A percentile compares a stretch with the other conserved stretches of the same genome.
phyloP scores from a whole-genome alignment of 2,113 vertebrate species.

The Motacilla alba region DNA sequence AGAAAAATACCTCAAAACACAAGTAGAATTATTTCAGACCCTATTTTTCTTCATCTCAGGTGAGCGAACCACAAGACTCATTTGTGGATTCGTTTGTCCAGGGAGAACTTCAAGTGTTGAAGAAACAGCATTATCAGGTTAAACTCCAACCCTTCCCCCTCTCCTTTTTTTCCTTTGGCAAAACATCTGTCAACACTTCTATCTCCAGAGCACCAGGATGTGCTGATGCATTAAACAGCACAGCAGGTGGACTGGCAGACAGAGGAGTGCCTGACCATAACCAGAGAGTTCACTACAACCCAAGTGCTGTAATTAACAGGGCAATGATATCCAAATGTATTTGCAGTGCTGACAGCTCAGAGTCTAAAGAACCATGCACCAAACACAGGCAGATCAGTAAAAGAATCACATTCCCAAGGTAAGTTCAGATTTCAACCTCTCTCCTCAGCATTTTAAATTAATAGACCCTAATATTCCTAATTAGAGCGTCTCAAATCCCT shows the following conservation, averaged over 20 bases:
- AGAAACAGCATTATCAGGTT: not conserved
- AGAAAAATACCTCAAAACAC: not conserved
- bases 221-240: conserved; percentile 48
- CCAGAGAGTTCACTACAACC: not conserved
- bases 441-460: not conserved
- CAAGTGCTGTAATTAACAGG: not conserved
- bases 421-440: not conserved
- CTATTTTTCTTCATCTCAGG: not conserved
- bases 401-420: not conserved
- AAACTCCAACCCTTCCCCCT: not conserved
- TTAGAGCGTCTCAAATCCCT: rapidly evolving
- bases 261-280: not conserved
- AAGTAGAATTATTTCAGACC: not conserved
- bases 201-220: not conserved
- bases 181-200: conserved; percentile 20
- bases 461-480: not conserved
- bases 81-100: not conserved
- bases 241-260: conserved; percentile 16
- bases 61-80: not conserved
- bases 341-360: not conserved
- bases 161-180: not conserved
- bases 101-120: not conserved
- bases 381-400: not conserved
- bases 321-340: not conserved
- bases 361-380: not conserved